phyloP scores from a whole-genome alignment of 2,888 invertebrate genomes.

The Drosophila seclusa region DNA sequence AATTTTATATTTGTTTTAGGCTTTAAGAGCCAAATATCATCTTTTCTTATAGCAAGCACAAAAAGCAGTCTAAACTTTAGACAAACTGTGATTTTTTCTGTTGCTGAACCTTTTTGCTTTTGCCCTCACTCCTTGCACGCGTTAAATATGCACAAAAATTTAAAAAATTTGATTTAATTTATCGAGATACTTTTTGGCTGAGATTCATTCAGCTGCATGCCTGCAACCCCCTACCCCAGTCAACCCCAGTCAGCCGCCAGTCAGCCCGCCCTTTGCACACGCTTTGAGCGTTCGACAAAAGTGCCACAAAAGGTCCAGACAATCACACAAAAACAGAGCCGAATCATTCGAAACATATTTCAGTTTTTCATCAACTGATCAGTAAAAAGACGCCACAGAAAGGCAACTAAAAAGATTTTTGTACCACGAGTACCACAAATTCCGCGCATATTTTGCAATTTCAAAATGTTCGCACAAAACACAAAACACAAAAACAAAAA shows the following conservation, averaged over 20 bases:
- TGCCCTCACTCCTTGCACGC: slow-evolving; percentile 65
- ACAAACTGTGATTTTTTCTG: not conserved
- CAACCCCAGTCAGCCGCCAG: not conserved
- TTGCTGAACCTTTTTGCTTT: slow-evolving; percentile 22
- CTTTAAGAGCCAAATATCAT: not conserved
- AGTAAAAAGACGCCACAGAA: slow-evolving; percentile 48
- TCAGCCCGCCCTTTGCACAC: slow-evolving; percentile 22
- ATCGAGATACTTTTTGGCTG: slow-evolving; percentile 57
- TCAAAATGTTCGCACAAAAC: slow-evolving; percentile 41
- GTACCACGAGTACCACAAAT: slow-evolving; percentile 70
- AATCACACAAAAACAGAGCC: slow-evolving; percentile 51
- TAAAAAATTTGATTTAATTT: slow-evolving; percentile 74
- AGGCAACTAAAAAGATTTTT: slow-evolving; percentile 46
- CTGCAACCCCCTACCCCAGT: slow-evolving; percentile 18
- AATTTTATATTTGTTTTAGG: not conserved
- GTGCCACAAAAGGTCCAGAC: slow-evolving; percentile 48
- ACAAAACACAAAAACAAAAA: slow-evolving; percentile 8
- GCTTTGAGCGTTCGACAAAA: slow-evolving; percentile 62
- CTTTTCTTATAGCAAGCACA: not conserved
- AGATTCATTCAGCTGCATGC: slow-evolving; percentile 41
- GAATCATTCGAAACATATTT: slow-evolving; percentile 51
- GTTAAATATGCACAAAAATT: slow-evolving; percentile 71
- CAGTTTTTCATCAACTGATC: slow-evolving; percentile 33
- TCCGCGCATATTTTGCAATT: slow-evolving; percentile 74
- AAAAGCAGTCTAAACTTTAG: not conserved